Evolutionary conservation across 2,113 vertebrate species (phyloP), one percentile per base, ranked within the genome.

Genomic region (Cynopterus brachyotis): DNA sequence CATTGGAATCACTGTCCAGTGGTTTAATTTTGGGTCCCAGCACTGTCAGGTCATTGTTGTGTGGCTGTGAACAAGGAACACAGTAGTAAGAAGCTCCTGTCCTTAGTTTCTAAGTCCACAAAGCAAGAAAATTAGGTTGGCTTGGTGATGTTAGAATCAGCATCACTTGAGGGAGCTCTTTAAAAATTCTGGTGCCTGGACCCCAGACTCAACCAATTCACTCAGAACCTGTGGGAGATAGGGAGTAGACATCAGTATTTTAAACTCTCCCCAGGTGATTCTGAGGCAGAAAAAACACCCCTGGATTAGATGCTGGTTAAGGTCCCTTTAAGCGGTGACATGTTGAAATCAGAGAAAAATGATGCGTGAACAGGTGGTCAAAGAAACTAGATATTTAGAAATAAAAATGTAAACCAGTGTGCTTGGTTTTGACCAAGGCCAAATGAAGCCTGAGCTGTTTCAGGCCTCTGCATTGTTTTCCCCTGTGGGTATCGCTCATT

Each of bases 331-430:
- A 87, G 64, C 35, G 45, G n/a, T 57, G 70, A 37, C 50, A 42
- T 32, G 28, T 32, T 91, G 81, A 91, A 91, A 87, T 92, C 62
- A 35, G 70, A 90, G 50, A 53, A 67, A 87, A 84, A 57, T 1
- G 9, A 72, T 45, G 30, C 30, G 6, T 11, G 17, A 42, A 53
- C 40, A 89, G 45, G 22, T 80, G 69, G 62, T 47, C 6, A 70
- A 45, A 96, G 79, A 78, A 73, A 97, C 16, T 30, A 55, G 72
- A 69, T 67, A 78, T 97, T 98, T 66, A 76, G 76, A 96, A 62
- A 89, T 50, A 75, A 53, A 32, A 73, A 37, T 9, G 47, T 9
- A 60, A 76, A 72, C 32, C 32, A 17, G 37, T 7, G 0, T 92
- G 75, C 89, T 94, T 80, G 62, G 4, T 73, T 37, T 94, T 94